Percentiles rank a stretch among this genome's conserved stretches.
phyloP scores from a whole-genome alignment of 1,140 invertebrate genomes.

The Drosophila elegans region DNA sequence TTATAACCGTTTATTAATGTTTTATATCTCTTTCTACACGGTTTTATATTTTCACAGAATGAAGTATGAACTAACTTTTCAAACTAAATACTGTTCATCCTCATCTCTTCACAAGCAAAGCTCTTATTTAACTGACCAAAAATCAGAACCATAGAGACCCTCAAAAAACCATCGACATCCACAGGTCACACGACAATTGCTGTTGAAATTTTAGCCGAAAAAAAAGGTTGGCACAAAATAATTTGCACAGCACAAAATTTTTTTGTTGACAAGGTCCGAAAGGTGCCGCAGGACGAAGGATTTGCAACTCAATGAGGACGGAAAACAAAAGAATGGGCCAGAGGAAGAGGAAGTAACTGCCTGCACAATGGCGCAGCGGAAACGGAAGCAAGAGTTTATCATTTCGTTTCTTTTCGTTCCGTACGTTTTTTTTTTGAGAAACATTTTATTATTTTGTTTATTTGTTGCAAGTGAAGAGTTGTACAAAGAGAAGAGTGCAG shows the following conservation, averaged over 20 bases:
- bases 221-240: constrained; percentile 36
- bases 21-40: no score
- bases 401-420: constrained; percentile 44
- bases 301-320: constrained; percentile 56
- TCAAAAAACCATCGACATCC: constrained; percentile 15
- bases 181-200: constrained; percentile 23
- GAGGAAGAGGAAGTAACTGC: constrained; percentile 53
- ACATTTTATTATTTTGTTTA: constrained; percentile 26
- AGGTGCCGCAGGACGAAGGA: constrained; percentile 39
- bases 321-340: constrained; percentile 5
- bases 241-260: constrained; percentile 30
- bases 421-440: constrained; percentile 32
- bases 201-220: constrained; percentile 21
- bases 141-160: constrained; percentile 1
- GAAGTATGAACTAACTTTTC: no score
- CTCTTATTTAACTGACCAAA: constrained; percentile 21
- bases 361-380: constrained; percentile 83
- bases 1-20: no score
- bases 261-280: constrained; percentile 24
- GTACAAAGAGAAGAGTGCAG: constrained; percentile 39
- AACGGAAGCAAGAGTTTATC: constrained; percentile 82
- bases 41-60: no score
- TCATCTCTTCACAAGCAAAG: no score
- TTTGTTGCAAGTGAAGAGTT: constrained; percentile 51
- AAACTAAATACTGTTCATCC: no score